Evolutionary conservation across 2,888 invertebrate genomes (phyloP).

Genomic region (Noctua fimbriata): DNA sequence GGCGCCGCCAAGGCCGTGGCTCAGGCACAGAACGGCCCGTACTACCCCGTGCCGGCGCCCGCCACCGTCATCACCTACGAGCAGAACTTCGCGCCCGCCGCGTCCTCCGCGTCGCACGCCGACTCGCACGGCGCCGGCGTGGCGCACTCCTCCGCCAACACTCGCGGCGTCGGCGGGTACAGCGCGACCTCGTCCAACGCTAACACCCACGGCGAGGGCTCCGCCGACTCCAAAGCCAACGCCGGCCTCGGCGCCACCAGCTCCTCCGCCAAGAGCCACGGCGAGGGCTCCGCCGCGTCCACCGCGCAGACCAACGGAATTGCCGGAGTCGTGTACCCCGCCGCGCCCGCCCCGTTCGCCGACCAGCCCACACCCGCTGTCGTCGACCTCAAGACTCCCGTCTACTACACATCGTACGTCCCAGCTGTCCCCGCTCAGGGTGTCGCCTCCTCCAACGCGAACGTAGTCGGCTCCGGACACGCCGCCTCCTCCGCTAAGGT

Average conservation of each 20-base stretch:
- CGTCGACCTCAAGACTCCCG: slow-evolving; percentile 76
- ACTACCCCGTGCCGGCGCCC: slow-evolving; percentile 80
- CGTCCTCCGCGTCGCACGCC: slow-evolving; percentile 75
- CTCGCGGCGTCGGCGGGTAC: slow-evolving; percentile 73
- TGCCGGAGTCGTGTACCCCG: slow-evolving; percentile 69
- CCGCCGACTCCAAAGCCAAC: slow-evolving; percentile 81
- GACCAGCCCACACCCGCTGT: slow-evolving; percentile 66
- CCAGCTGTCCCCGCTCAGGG: slow-evolving; percentile 62
- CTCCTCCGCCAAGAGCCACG: slow-evolving; percentile 76
- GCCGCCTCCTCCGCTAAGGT: slow-evolving; percentile 75
- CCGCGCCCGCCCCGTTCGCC: slow-evolving; percentile 46
- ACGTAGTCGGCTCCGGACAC: slow-evolving; percentile 74
- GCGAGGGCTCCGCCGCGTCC: slow-evolving; percentile 77
- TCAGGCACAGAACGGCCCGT: slow-evolving; percentile 68
- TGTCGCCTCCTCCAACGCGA: slow-evolving; percentile 78
- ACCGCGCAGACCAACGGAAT: slow-evolving; percentile 73
- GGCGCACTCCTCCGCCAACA: slow-evolving; percentile 80
- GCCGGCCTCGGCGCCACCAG: slow-evolving; percentile 74
- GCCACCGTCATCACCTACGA: slow-evolving; percentile 82
- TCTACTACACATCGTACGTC: slow-evolving; percentile 72
- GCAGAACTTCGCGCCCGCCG: slow-evolving; percentile 77
- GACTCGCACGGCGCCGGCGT: slow-evolving; percentile 75
- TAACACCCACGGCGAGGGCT: slow-evolving; percentile 75
- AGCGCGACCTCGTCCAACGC: slow-evolving; percentile 80
- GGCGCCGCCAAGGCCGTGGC: slow-evolving; percentile 66